A percentile compares a stretch with the other conserved stretches of the same genome.
Evolutionary conservation across 2,888 invertebrate species (phyloP).

Genomic region (Catonia carolina): DNA sequence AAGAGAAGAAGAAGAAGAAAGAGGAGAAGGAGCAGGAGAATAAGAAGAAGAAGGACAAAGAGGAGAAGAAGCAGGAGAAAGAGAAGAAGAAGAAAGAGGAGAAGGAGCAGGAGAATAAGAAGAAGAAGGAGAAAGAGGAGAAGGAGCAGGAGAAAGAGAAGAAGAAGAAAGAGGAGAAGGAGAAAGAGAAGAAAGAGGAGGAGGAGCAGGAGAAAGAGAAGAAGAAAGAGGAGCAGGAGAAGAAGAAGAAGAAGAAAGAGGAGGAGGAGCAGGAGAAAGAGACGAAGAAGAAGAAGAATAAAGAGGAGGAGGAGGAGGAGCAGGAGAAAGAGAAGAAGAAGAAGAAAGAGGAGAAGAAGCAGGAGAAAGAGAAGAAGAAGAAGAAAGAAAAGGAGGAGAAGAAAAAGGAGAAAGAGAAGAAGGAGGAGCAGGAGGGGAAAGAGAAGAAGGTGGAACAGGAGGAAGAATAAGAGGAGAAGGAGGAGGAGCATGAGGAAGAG

Average conservation of each 20-base stretch:
- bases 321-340: background rate
- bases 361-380: background rate
- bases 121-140: too few relatives aligned
- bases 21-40: constrained; percentile 3
- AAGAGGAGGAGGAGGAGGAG: background rate
- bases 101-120: too few relatives aligned
- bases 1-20: background rate
- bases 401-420: background rate
- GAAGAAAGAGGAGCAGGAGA: background rate
- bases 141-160: constrained; percentile 1
- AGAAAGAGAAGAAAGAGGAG: background rate
- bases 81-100: background rate
- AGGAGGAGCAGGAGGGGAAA: background rate
- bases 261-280: background rate
- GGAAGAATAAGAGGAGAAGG: too few relatives aligned
- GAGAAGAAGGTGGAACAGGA: background rate
- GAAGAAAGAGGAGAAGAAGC: background rate
- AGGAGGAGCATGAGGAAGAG: too few relatives aligned
- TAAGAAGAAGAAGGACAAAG: too few relatives aligned
- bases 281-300: background rate
- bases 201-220: background rate
- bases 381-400: background rate
- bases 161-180: background rate
- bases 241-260: background rate
- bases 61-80: too few relatives aligned